Evolutionary conservation across 2,888 invertebrate species (phyloP).

Genomic region (Geophilus truncorum): DNA sequence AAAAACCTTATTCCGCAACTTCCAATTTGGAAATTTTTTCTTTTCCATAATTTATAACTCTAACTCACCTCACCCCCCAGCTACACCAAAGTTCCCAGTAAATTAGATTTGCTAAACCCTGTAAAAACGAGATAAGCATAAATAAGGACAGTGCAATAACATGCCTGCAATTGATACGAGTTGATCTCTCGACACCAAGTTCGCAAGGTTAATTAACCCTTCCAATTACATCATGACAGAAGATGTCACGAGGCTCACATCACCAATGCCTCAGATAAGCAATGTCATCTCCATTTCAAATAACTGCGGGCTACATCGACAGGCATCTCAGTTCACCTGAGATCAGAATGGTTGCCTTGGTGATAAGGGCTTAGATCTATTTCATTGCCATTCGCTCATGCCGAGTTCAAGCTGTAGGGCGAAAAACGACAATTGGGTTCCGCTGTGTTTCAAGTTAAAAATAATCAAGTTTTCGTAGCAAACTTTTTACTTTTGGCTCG

Average conservation of each 20-base stretch:
- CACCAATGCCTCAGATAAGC: background rate
- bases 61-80: no score
- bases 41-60: no score
- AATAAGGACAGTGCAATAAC: background rate
- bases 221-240: background rate
- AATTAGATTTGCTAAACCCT: background rate
- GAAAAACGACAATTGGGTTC: background rate
- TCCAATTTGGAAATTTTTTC: no score
- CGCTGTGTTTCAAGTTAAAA: background rate
- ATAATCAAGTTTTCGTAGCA: background rate
- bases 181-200: background rate
- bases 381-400: background rate
- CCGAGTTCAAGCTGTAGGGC: background rate
- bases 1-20: no score
- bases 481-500: background rate
- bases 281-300: background rate
- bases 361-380: background rate
- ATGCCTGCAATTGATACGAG: background rate
- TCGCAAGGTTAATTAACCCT: background rate
- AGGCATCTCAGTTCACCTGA: background rate
- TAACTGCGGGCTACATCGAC: background rate
- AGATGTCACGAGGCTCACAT: background rate
- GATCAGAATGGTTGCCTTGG: conserved; percentile 8
- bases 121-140: background rate
- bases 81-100: no score